Evolutionary conservation across 2,113 vertebrate species (phyloP).

Genomic region (Archocentrus centrarchus): DNA sequence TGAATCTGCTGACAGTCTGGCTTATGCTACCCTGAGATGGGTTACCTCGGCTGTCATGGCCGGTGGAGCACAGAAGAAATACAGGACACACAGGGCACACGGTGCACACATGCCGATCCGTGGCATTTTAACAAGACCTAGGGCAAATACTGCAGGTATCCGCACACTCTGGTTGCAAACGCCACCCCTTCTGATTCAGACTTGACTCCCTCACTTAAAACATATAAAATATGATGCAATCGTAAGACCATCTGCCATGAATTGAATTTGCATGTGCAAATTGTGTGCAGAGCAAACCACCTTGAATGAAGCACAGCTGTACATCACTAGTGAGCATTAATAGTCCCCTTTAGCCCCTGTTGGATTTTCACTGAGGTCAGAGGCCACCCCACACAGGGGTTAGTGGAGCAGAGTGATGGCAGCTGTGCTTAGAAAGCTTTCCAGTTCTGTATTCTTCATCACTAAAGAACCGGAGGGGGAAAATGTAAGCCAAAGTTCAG

Average conservation of each 20-base stretch:
- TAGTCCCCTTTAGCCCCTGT: constrained; percentile 41
- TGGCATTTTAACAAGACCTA: constrained; percentile 31
- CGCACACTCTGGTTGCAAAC: neutral
- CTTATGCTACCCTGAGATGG: constrained; percentile 54
- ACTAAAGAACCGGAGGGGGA: constrained; percentile 38
- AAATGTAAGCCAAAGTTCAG: constrained; percentile 50
- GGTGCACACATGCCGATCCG: constrained; percentile 5
- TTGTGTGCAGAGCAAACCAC: constrained; percentile 14
- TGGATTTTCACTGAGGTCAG: constrained; percentile 64
- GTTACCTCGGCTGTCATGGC: constrained; percentile 60
- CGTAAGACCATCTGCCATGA: neutral
- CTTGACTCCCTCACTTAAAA: neutral
- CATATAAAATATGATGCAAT: constrained; percentile 11
- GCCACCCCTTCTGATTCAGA: neutral
- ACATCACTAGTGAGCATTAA: constrained; percentile 57
- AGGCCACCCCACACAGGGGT: constrained; percentile 62
- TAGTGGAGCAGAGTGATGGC: constrained; percentile 32
- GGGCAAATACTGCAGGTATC: neutral
- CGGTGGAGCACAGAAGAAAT: constrained; percentile 52
- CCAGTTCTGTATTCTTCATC: constrained; percentile 55
- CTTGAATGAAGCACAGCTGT: constrained; percentile 46
- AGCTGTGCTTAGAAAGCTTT: constrained; percentile 56
- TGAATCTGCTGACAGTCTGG: constrained; percentile 62
- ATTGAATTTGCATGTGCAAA: constrained; percentile 23
- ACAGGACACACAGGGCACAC: constrained; percentile 6